Evolutionary conservation across 2,888 invertebrate genomes (phyloP).

Genomic region (Drosophila lutescens): DNA sequence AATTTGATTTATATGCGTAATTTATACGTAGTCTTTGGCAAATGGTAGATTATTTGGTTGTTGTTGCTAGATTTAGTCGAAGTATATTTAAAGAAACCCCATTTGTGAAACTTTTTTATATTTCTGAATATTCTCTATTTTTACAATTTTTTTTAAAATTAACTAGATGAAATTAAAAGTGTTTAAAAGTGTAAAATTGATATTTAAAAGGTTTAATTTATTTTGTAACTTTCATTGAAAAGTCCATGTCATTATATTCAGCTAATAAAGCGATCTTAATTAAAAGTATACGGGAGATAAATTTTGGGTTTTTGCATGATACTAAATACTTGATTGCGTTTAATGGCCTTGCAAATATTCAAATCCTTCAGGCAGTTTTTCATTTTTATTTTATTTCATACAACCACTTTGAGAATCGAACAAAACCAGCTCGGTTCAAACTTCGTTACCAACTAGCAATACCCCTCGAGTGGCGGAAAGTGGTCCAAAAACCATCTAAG

Average conservation of each 20-base stretch:
- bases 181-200: too few species aligned
- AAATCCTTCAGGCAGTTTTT: not conserved
- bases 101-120: too few species aligned
- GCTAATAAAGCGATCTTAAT: too few species aligned
- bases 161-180: too few species aligned
- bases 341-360: not conserved
- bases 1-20: not conserved
- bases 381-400: not conserved
- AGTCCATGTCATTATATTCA: too few species aligned
- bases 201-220: too few species aligned
- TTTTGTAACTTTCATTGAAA: too few species aligned
- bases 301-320: not conserved
- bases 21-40: not conserved
- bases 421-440: not conserved
- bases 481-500: conserved; percentile 39
- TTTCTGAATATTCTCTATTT: too few species aligned
- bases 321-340: not conserved
- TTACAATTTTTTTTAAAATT: too few species aligned
- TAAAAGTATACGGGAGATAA: not conserved
- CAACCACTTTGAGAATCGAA: not conserved
- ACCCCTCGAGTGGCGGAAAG: conserved; percentile 16
- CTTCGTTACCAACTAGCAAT: conserved; percentile 10
- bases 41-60: not conserved
- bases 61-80: too few species aligned
- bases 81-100: too few species aligned